Evolutionary conservation across 2,888 invertebrate genomes (phyloP).

Genomic region (Neoitamus cyanurus): DNA sequence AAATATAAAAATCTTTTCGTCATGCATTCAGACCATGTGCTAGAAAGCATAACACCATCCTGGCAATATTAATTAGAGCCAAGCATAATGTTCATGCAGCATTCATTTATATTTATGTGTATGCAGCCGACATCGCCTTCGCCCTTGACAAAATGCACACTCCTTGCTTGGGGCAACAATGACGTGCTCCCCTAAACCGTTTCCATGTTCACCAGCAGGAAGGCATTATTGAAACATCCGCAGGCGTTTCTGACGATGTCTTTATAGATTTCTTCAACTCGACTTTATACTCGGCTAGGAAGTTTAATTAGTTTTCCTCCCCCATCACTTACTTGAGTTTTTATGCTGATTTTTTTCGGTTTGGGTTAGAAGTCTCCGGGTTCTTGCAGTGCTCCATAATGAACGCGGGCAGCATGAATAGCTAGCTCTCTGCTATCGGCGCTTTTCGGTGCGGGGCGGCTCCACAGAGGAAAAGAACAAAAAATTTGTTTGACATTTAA

Average conservation of each 20-base stretch:
- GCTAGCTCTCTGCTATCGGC: not conserved
- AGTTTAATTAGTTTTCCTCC: slow-evolving; percentile 41
- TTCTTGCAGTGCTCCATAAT: not conserved
- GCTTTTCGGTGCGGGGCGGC: not conserved
- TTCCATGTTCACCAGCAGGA: not conserved
- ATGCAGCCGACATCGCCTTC: not conserved
- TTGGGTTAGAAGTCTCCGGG: not conserved
- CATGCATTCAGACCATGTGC: not conserved
- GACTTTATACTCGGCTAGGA: slow-evolving; percentile 13
- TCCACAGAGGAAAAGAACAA: not conserved
- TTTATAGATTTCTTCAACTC: slow-evolving; percentile 26
- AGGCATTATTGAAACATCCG: slow-evolving; percentile 11
- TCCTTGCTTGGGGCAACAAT: not conserved
- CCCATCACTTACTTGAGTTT: not conserved
- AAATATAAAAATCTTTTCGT: not conserved
- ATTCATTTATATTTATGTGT: not conserved
- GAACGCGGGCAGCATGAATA: not conserved
- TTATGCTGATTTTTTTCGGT: slow-evolving; percentile 7
- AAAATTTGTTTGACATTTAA: slow-evolving; percentile 28
- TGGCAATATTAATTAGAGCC: not conserved
- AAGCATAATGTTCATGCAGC: not conserved
- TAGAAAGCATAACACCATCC: not conserved
- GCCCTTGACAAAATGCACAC: not conserved
- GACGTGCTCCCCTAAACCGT: not conserved
- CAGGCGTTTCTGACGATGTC: slow-evolving; percentile 2